Conservation (phyloP, 2,888 invertebrate species). For the Metacarcinus magister region DNA sequence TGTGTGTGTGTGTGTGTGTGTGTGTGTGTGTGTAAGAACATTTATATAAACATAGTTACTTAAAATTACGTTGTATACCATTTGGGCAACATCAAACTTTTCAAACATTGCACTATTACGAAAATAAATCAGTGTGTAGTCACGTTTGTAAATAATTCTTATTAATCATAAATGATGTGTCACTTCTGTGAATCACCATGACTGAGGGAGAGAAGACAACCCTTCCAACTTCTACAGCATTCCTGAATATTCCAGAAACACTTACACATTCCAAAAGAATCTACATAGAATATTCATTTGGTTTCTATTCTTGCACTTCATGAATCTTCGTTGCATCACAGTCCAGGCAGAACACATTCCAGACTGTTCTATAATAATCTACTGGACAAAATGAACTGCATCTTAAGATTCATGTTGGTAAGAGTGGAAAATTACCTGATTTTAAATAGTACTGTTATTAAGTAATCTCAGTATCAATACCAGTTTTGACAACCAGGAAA, state of each 20-base stretch:
- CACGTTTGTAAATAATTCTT: not conserved
- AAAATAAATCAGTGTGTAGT: not conserved
- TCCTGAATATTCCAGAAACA: not conserved
- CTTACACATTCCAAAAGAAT: not conserved
- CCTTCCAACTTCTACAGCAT: not conserved
- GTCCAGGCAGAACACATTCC: not conserved
- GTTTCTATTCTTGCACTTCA: not conserved
- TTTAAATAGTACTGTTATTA: no score
- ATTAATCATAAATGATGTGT: not conserved
- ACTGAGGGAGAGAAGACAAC: no score
- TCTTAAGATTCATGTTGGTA: not conserved
- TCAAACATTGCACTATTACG: not conserved
- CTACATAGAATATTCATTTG: not conserved
- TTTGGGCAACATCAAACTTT: no score
- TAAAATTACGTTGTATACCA: no score
- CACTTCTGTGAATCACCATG: no score
- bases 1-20: no score
- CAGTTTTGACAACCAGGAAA: not conserved
- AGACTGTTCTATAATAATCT: not conserved
- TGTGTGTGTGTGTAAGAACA: no score
- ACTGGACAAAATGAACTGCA: not conserved
- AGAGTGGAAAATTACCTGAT: no score
- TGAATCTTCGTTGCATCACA: not conserved
- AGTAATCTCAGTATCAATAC: not conserved
- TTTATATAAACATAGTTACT: no score